These are phyloP conservation scores for Drosophila lacertosa DNA, from an alignment of 1,140 invertebrate species.

Conservation along the genomic window DNA sequence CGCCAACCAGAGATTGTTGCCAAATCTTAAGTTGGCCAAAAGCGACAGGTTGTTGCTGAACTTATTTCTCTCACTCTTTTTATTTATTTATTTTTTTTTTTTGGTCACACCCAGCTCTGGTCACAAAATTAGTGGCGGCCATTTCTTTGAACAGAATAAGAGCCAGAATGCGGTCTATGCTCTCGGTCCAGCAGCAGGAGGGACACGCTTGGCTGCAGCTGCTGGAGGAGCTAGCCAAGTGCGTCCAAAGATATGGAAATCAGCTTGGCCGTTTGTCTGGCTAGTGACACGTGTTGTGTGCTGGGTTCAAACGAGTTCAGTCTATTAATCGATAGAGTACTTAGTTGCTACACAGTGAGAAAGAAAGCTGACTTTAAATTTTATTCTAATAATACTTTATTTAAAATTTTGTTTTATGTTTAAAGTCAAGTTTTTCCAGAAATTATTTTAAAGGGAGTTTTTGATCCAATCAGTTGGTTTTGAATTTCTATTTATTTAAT, in stretches of 20 bases:
- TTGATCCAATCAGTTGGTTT: no score
- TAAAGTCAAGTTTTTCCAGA: no score
- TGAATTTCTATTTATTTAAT: no score
- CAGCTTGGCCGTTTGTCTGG: conserved; percentile 11
- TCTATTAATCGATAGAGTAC: conserved; percentile 69
- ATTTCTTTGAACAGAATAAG: conserved; percentile 1
- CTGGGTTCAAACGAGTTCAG: conserved; percentile 67
- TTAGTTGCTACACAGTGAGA: conserved; percentile 15
- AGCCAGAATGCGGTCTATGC: conserved; percentile 3
- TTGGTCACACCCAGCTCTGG: conserved; percentile 4
- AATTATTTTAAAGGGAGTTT: no score
- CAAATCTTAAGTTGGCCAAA: conserved; percentile 29
- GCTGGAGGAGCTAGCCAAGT: conserved; percentile 35
- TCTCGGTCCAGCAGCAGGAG: no score
- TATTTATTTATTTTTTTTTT: conserved; percentile 10
- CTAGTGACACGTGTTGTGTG: conserved; percentile 67
- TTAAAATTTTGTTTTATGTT: no score
- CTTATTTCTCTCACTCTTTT: no score
- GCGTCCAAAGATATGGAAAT: conserved; percentile 73
- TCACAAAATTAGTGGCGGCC: conserved; percentile 2
- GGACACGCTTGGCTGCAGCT: conserved; percentile 55
- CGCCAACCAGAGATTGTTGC: conserved; percentile 27
- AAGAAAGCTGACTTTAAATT: not conserved
- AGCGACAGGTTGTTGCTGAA: conserved; percentile 38
- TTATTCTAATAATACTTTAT: not conserved